Percentiles rank a stretch among this genome's conserved stretches.
Conservation (phyloP, 2,113 vertebrate species). For the Zosterops lateralis region DNA sequence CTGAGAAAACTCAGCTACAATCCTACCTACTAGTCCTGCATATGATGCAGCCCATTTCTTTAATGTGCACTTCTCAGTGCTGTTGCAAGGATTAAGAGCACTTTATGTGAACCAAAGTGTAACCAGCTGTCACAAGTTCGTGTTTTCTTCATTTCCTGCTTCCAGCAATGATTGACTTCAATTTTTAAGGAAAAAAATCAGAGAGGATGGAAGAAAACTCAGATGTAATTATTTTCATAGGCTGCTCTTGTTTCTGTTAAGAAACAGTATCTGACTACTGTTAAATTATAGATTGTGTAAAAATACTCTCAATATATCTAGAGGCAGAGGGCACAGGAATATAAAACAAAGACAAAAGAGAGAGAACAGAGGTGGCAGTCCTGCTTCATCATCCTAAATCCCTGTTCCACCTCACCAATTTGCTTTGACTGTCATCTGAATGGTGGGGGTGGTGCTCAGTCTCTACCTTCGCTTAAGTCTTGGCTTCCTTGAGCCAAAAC, state of each 20-base stretch:
- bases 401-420: neutral
- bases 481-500: neutral
- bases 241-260: neutral
- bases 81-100: neutral
- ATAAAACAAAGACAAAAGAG: neutral
- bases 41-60: neutral
- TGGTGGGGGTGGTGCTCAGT: neutral
- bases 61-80: neutral
- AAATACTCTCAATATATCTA: neutral
- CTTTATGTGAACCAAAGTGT: neutral
- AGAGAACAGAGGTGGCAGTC: neutral
- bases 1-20: neutral
- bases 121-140: neutral
- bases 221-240: neutral
- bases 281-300: neutral
- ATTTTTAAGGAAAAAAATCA: neutral
- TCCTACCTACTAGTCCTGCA: neutral
- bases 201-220: neutral
- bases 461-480: neutral
- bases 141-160: neutral
- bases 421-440: neutral
- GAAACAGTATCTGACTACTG: neutral
- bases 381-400: neutral
- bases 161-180: neutral
- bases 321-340: neutral